Evolutionary conservation across 2,888 invertebrate species (phyloP).

Genomic region (Ommatoiulus sabulosus): DNA sequence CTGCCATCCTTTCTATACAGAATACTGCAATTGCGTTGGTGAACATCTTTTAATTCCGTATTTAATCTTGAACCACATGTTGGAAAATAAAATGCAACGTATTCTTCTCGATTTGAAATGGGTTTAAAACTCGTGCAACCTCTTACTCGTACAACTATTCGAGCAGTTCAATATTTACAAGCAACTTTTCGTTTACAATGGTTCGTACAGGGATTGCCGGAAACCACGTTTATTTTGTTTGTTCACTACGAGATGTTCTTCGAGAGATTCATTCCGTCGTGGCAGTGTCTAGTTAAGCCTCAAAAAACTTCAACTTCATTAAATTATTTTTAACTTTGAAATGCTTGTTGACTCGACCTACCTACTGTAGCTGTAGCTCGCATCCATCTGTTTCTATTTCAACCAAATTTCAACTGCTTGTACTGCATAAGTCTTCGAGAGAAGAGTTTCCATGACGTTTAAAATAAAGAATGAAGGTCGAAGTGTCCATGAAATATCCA

Average conservation of each 20-base stretch:
- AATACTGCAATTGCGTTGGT: no score
- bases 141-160: no score
- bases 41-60: no score
- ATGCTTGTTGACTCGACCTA: neutral
- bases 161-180: no score
- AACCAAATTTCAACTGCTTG: neutral
- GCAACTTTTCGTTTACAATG: no score
- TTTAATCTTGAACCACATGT: no score
- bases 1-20: no score
- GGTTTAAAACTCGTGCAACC: no score
- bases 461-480: constrained; percentile 17
- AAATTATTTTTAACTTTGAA: neutral
- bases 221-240: neutral
- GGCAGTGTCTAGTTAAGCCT: neutral
- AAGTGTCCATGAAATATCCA: constrained; percentile 29
- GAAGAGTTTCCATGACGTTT: neutral
- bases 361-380: no score
- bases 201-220: no score
- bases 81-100: no score
- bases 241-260: neutral
- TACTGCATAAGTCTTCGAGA: neutral
- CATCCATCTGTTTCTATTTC: constrained; percentile 17
- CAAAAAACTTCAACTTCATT: neutral
- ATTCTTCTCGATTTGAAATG: no score
- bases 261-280: neutral